phyloP scores from a whole-genome alignment of 2,888 invertebrate species.

The Lasioglossum figueresi region DNA sequence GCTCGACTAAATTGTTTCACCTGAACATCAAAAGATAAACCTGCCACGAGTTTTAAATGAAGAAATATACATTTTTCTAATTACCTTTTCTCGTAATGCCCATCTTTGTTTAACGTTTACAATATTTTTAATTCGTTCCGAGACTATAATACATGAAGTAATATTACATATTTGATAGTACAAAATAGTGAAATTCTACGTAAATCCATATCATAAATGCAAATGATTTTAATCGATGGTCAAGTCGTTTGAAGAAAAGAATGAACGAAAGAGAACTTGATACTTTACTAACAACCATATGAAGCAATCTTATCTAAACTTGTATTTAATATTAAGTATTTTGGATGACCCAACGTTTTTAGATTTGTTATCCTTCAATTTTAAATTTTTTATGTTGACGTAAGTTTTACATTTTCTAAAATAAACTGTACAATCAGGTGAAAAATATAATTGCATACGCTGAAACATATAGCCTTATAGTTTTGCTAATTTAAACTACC shows the following conservation, averaged over 20 bases:
- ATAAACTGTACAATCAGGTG: neutral
- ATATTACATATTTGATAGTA: neutral
- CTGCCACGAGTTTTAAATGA: neutral
- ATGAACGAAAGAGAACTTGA: neutral
- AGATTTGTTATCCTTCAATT: neutral
- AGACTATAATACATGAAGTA: neutral
- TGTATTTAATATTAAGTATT: neutral
- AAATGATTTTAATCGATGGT: neutral
- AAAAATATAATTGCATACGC: neutral
- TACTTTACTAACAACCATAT: neutral
- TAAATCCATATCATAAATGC: neutral
- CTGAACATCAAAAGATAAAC: neutral
- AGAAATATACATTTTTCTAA: neutral
- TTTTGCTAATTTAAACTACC: neutral
- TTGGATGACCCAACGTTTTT: neutral
- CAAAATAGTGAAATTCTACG: neutral
- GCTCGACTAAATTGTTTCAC: constrained; percentile 16
- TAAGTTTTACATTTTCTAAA: neutral
- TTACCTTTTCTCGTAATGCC: neutral
- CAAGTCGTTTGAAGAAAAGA: neutral
- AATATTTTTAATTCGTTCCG: neutral
- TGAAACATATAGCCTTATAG: neutral
- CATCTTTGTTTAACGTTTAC: neutral
- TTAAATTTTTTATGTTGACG: neutral
- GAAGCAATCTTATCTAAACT: neutral